Conservation (phyloP, 2,888 invertebrate species). For the Acanthoscelides obtectus region DNA sequence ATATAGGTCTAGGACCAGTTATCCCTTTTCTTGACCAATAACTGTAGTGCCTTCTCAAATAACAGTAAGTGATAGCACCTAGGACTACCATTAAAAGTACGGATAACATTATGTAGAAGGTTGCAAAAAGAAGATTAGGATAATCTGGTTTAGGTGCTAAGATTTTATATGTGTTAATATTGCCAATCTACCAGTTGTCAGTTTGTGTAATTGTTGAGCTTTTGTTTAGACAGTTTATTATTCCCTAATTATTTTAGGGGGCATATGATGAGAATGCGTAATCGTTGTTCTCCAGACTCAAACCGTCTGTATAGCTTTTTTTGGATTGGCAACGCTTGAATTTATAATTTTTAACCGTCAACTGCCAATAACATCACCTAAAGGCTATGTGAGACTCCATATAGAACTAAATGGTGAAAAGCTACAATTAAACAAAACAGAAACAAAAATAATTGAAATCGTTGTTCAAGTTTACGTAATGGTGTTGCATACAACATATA, state of each 20-base stretch:
- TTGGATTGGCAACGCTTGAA: too few relatives aligned
- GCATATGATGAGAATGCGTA: too few relatives aligned
- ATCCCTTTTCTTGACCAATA: slow-evolving; percentile 26
- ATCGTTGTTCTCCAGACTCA: too few relatives aligned
- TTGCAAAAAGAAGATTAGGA: background rate
- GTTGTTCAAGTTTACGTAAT: too few relatives aligned
- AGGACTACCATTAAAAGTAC: background rate
- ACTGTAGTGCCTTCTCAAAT: background rate
- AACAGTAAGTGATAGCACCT: background rate
- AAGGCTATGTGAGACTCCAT: too few relatives aligned
- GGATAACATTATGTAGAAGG: background rate
- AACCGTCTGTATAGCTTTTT: too few relatives aligned
- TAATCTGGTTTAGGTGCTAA: background rate
- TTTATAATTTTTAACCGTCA: too few relatives aligned
- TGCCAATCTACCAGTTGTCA: background rate
- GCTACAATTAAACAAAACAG: too few relatives aligned
- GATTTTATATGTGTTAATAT: background rate
- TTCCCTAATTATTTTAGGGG: background rate
- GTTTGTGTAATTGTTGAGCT: background rate
- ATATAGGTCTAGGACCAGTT: slow-evolving; percentile 23
- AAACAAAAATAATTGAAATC: too few relatives aligned
- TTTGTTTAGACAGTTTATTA: background rate
- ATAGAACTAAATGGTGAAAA: too few relatives aligned
- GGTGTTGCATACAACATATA: too few relatives aligned
- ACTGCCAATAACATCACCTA: too few relatives aligned